Conservation (phyloP, 2,113 vertebrate genomes). For the Nothocercus nigrocapillus region DNA sequence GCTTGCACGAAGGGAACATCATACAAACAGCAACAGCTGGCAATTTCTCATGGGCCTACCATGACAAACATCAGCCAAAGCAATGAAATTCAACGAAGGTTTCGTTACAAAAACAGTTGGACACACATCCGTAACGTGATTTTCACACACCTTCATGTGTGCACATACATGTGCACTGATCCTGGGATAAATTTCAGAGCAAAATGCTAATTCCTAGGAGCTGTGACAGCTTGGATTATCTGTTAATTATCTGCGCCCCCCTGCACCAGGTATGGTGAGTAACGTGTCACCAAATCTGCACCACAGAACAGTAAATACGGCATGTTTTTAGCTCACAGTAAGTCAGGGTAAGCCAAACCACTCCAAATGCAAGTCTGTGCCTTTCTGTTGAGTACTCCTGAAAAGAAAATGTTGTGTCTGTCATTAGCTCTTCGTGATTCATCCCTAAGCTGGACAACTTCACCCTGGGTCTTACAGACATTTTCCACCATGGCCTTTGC, state of each 20-base stretch:
- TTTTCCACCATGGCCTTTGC: conserved; percentile 11
- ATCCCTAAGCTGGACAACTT: not conserved
- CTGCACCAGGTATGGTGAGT: not conserved
- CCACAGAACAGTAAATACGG: not conserved
- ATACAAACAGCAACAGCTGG: not conserved
- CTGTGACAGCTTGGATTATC: not conserved
- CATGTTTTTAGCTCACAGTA: not conserved
- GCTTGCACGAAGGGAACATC: accelerated
- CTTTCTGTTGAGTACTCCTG: not conserved
- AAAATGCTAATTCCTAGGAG: not conserved
- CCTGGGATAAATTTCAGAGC: not conserved
- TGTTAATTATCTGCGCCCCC: not conserved
- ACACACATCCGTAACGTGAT: not conserved
- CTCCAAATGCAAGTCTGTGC: not conserved
- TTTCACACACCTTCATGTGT: not conserved
- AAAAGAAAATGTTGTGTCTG: not conserved
- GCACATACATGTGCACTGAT: not conserved
- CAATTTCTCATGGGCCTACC: not conserved
- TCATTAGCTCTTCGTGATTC: conserved; percentile 30
- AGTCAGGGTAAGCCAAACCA: not conserved
- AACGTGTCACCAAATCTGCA: not conserved
- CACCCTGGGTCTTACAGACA: not conserved
- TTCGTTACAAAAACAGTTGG: not conserved
- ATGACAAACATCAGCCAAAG: not conserved
- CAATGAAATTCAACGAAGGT: not conserved